phyloP scores from a whole-genome alignment of 2,113 vertebrate genomes.

The Macrotus californicus region DNA sequence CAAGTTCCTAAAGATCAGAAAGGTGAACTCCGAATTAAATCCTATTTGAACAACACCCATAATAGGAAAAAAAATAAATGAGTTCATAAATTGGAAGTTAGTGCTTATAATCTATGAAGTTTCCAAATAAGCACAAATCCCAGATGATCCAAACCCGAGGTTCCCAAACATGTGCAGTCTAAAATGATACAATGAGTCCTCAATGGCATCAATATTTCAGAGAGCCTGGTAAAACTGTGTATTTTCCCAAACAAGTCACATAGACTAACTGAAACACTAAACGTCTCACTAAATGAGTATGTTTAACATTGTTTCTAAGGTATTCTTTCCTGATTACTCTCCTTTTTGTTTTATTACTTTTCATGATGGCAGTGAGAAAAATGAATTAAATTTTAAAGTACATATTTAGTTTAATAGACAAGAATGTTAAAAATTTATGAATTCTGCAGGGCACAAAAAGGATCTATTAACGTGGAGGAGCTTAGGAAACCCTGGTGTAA shows the following conservation, averaged over 20 bases:
- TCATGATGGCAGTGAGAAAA: background rate
- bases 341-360: slow-evolving; percentile 19
- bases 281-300: background rate
- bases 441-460: fast-evolving
- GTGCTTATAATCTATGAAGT: background rate
- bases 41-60: background rate
- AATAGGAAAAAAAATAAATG: background rate
- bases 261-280: background rate
- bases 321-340: slow-evolving; percentile 15
- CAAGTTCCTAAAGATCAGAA: background rate
- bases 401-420: background rate
- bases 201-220: background rate
- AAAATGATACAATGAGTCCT: background rate
- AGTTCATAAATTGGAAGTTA: background rate
- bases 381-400: background rate
- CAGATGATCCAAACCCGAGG: background rate
- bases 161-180: background rate
- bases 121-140: background rate
- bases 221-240: background rate
- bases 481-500: background rate
- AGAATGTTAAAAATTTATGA: slow-evolving; percentile 10
- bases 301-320: background rate
- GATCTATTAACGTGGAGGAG: background rate
- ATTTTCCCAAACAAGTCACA: background rate
- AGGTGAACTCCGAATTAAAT: background rate